Percentiles rank a stretch among this genome's conserved stretches.
These are phyloP conservation scores for Osmoderma eremita DNA, from an alignment of 2,888 invertebrate genomes.

Conservation along the genomic window DNA sequence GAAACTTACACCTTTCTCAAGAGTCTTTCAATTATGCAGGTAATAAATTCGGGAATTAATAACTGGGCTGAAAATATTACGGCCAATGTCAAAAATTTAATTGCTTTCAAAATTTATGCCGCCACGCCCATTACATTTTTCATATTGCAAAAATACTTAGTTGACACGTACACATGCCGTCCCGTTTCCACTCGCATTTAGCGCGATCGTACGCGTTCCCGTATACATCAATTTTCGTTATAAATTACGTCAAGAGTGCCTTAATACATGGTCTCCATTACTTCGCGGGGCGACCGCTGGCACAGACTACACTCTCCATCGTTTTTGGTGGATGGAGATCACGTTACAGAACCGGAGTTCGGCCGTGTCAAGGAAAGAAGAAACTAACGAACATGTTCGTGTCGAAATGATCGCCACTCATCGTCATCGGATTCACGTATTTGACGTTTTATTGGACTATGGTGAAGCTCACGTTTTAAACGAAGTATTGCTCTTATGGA, in stretches of 20 bases:
- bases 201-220: conserved; percentile 16
- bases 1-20: conserved; percentile 28
- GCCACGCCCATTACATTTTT: conserved; percentile 50
- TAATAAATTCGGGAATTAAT: conserved; percentile 50
- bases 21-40: conserved; percentile 39
- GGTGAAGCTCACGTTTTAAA: too few relatives aligned
- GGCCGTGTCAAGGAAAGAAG: conserved; percentile 25
- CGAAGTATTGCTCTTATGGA: too few relatives aligned
- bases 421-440: conserved; percentile 28
- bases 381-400: conserved; percentile 39
- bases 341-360: conserved; percentile 19
- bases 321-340: conserved; percentile 24
- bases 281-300: conserved; percentile 28
- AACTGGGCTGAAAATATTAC: conserved; percentile 54
- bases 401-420: conserved; percentile 36
- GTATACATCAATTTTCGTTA: conserved; percentile 44
- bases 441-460: conserved; percentile 28
- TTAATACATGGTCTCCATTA: conserved; percentile 47
- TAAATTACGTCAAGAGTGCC: conserved; percentile 46
- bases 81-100: conserved; percentile 54
- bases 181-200: conserved; percentile 1
- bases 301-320: background rate
- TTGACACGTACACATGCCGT: conserved; percentile 33
- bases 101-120: conserved; percentile 54
- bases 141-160: conserved; percentile 44